Base-by-base conservation (phyloP, 2,797 vertebrate genomes). In the Danio albolineatus region DNA sequence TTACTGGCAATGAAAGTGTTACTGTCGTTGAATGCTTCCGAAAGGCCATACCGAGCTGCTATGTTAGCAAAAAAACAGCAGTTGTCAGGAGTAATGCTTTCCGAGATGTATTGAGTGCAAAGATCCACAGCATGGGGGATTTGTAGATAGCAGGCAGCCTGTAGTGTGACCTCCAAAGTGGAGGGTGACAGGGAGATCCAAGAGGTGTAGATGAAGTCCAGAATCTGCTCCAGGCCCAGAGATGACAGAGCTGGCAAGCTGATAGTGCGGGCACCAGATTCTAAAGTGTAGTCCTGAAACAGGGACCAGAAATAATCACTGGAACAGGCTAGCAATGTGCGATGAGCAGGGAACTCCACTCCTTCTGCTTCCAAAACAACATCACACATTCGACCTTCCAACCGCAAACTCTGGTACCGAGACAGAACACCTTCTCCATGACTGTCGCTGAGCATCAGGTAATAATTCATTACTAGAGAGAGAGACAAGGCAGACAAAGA, bases 181-280 rank as follows among this genome's bases (percentile, higher is more conserved):
- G 89, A 87, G 28, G 91, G 89, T 0, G 97, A 98, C 28, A 99
- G 87, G 6, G 94, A 94, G 65, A 99, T 90, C 93, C 96, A 95
- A 39, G 97, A 96, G 0, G 96, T 97, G 73, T 99, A 99, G 87
- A 99, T 95, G 88, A 99, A 99, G 90, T 99, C 96, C 90, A 99
- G 88, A 78, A 99, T 21, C 46, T 90, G 91, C 67, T 95, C 94
- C 60, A 99, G 91, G 75, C 96, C 97, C 0, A 87, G 87, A 8
- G 96, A 89, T 0, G 95, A 95, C 38, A 98, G 72, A 1, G 92
- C 95, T 0, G 94, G 94, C 41, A 99, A 91, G 49, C 92, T 92
- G 73, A 99, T 87, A 10, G 92, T 88, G 6, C 16, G 84, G 2
- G 94, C 94, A 81, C 83, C 89, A 17, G 95, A 95, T 86, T 99